phyloP scores from a whole-genome alignment of 2,797 vertebrate genomes.

The Ibycter americanus region DNA sequence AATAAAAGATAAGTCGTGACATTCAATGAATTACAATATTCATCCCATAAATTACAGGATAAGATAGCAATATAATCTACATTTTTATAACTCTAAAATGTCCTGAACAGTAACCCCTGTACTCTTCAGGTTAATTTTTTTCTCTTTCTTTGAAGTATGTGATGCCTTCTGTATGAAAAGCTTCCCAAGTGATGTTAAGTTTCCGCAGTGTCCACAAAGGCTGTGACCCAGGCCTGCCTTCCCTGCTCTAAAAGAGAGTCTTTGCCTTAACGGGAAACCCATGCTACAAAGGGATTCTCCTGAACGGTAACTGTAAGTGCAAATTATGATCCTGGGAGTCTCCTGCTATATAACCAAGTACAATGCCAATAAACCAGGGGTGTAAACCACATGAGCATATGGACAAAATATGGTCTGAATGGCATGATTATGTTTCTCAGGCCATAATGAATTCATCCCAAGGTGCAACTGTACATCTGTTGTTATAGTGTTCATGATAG shows the following conservation, averaged over 20 bases:
- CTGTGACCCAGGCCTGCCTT: neutral
- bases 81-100: slow-evolving; percentile 69
- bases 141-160: slow-evolving; percentile 5
- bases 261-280: neutral
- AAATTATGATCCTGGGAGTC: slow-evolving; percentile 69
- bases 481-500: slow-evolving; percentile 53
- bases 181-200: neutral
- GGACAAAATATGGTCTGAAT: slow-evolving; percentile 74
- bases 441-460: slow-evolving; percentile 73
- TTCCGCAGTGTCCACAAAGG: neutral
- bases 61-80: slow-evolving; percentile 65
- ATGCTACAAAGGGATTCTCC: slow-evolving; percentile 18
- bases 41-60: slow-evolving; percentile 75
- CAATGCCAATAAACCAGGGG: slow-evolving; percentile 68
- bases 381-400: slow-evolving; percentile 72
- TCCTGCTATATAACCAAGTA: slow-evolving; percentile 55
- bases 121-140: slow-evolving; percentile 35
- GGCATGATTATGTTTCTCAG: slow-evolving; percentile 67
- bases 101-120: slow-evolving; percentile 52
- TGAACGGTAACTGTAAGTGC: slow-evolving; percentile 52
- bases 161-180: neutral
- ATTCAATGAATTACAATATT: slow-evolving; percentile 81
- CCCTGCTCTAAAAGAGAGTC: neutral
- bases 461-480: slow-evolving; percentile 73
- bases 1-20: slow-evolving; percentile 84